Evolutionary conservation across 2,888 invertebrate genomes (phyloP), one percentile per base, ranked within the genome.

Genomic region (Ptilodon capucinus): DNA sequence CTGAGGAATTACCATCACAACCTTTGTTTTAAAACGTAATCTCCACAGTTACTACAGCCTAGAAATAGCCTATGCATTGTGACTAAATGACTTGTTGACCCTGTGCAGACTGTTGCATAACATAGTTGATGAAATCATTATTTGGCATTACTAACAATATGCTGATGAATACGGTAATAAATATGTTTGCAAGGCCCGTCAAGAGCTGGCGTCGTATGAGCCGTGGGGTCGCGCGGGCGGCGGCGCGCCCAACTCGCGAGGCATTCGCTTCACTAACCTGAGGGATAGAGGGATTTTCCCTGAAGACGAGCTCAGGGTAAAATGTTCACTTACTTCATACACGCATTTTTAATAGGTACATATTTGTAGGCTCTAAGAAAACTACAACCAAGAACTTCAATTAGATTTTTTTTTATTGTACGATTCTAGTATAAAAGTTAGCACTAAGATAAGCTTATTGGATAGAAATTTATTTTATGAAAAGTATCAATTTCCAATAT

Each of bases 151-250:
- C 1, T 28, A n/a, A 28, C n/a, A 25, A 8, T 25, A 25, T n/a
- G 23, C 23, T 25, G 4, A 28, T 21, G 4, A 7, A 21, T 7
- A 28, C 28, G n/a, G n/a, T n/a, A n/a, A n/a, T n/a, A n/a, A n/a
- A 28, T 28, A n/a, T 3, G 2, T 1, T n/a, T 28, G 28, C n/a
- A 73, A 94, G 94, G 86, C 94, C 56, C 93, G 93, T 46, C 92
- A 93, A 68, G 93, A 95, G 86, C 92, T 95, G 83, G 92, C 93
- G 51, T 93, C 93, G 57, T 95, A 95, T 76, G 94, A 94, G 83
- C 96, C 96, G 6, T 96, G 95, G 95, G 95, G 95, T 4, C 92
- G 93, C 49, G 95, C 94, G 8, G 95, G 95, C 2, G 94, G 95
- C 40, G 95, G 95, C 19, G 95, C 95, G 16, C 95, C 95, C 39